Percentiles rank a stretch among this genome's conserved stretches.
Evolutionary conservation across 2,888 invertebrate species (phyloP).

Genomic region (Notodonta dromedarius): DNA sequence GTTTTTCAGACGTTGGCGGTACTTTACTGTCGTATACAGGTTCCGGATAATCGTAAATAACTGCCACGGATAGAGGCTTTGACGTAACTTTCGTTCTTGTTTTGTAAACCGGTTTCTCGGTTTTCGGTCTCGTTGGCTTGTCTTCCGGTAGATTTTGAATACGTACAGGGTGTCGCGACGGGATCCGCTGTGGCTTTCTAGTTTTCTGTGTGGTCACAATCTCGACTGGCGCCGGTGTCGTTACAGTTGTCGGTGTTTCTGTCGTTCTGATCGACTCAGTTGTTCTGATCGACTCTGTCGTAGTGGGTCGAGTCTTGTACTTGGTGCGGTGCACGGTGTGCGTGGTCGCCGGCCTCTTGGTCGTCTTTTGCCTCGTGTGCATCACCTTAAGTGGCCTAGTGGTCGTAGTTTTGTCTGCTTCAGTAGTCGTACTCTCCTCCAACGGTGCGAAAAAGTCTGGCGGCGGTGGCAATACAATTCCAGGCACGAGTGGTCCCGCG

Average conservation of each 20-base stretch:
- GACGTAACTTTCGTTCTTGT: conserved; percentile 78
- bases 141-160: conserved; percentile 72
- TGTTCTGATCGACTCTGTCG: conserved; percentile 63
- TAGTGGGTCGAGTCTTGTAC: conserved; percentile 71
- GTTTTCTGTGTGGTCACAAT: conserved; percentile 68
- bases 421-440: conserved; percentile 78
- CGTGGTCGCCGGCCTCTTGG: conserved; percentile 58
- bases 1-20: conserved; percentile 75
- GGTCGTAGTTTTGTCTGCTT: conserved; percentile 57
- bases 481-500: conserved; percentile 94
- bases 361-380: conserved; percentile 62
- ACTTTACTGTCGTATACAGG: conserved; percentile 71
- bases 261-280: conserved; percentile 65
- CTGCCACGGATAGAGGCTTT: conserved; percentile 78
- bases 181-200: conserved; percentile 71
- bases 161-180: conserved; percentile 74
- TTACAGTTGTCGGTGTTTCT: conserved; percentile 70
- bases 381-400: conserved; percentile 49
- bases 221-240: conserved; percentile 70
- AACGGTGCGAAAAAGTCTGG: conserved; percentile 93
- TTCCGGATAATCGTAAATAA: conserved; percentile 78
- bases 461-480: conserved; percentile 94
- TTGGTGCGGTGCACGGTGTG: conserved; percentile 65
- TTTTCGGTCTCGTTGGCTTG: conserved; percentile 66
- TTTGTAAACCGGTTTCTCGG: conserved; percentile 75